These are phyloP conservation scores for Liposcelis brunnea DNA, from an alignment of 2,888 invertebrate genomes.

Conservation along the genomic window DNA sequence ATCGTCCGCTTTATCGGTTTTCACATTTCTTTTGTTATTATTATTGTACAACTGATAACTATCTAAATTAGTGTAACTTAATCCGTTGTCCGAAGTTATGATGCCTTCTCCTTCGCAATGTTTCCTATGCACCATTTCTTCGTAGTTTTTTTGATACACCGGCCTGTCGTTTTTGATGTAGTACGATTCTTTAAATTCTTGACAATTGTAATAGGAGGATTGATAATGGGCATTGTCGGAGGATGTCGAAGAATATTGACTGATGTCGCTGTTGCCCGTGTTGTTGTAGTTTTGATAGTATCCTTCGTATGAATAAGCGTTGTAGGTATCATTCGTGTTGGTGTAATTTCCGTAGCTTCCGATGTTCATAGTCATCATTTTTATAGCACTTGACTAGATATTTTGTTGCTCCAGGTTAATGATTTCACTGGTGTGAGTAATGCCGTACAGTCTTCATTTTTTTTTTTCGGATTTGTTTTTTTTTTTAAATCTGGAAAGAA, in stretches of 20 bases:
- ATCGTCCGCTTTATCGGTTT: conserved; percentile 10
- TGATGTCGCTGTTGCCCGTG: conserved; percentile 28
- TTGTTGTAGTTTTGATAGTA: conserved; percentile 37
- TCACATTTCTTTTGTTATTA: conserved; percentile 4
- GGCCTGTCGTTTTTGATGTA: conserved; percentile 16
- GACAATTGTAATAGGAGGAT: conserved; percentile 24
- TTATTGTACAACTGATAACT: conserved; percentile 31
- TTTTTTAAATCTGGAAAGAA: no score
- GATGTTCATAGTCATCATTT: conserved; percentile 68
- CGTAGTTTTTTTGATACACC: conserved; percentile 24
- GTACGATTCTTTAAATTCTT: conserved; percentile 24
- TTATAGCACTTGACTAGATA: conserved; percentile 15
- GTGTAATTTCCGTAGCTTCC: conserved; percentile 45
- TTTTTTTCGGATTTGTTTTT: no score
- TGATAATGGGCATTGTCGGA: conserved; percentile 24
- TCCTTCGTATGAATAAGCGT: conserved; percentile 15
- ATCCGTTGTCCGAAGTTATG: conserved; percentile 68
- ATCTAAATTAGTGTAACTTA: conserved; percentile 80
- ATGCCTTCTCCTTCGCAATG: conserved; percentile 28
- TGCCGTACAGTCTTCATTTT: no score
- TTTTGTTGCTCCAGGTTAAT: not conserved
- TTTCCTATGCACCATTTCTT: conserved; percentile 30
- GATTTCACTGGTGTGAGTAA: no score
- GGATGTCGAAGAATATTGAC: conserved; percentile 19
- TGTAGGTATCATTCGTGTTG: conserved; percentile 14